Base-by-base conservation (phyloP, 2,888 invertebrate genomes). In the Bellardia pandia region DNA sequence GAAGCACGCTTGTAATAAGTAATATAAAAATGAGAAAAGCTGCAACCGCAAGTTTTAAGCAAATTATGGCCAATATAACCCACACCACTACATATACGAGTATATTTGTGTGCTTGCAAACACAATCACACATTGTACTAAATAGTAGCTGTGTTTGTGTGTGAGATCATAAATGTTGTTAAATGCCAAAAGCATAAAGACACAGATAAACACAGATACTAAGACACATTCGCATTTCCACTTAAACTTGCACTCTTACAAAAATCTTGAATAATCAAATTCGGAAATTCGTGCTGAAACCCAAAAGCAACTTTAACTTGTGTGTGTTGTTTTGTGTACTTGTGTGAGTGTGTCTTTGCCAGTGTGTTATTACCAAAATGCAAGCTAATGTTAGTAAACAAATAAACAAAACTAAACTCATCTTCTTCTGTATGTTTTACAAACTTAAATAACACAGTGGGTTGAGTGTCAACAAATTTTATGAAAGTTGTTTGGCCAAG, bases 1-100 rank as follows among this genome's bases (percentile, higher is more conserved):
- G 75, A 81, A 72, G 74, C 87, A 87, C 85, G 87, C 33, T 64
- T 75, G 33, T 68, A 45, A 53, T 74, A 79, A 69, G 53, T 42
- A 62, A 16, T 40, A 64, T 4, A 71, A 9, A 30, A 76, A 11
- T 14, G 53, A 9, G 69, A 75, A 14, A 45, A 60, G n/a, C 68
- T 77, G 84, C 68, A 78, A 81, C 77, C 77, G 74, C 81, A 87
- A 81, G 45, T 79, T 87, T 81, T 56, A 68, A 64, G 56, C 80
- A 66, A 74, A 81, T 78, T 87, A 84, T 74, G 33, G 56, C 37
- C 53, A 14, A 77, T 45, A 69, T 56, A 80, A 84, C 9, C 51
- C 64, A 53, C 30, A 9, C 40, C 7, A 14, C 30, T 48, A 51
- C 66, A 48, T 8, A 51, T 11, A 42, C 9, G 9, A 7, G 1